These are phyloP conservation scores for Isaurus tuberculatus DNA, from an alignment of 92 coral and sea anemone species.

Conservation along the genomic window DNA sequence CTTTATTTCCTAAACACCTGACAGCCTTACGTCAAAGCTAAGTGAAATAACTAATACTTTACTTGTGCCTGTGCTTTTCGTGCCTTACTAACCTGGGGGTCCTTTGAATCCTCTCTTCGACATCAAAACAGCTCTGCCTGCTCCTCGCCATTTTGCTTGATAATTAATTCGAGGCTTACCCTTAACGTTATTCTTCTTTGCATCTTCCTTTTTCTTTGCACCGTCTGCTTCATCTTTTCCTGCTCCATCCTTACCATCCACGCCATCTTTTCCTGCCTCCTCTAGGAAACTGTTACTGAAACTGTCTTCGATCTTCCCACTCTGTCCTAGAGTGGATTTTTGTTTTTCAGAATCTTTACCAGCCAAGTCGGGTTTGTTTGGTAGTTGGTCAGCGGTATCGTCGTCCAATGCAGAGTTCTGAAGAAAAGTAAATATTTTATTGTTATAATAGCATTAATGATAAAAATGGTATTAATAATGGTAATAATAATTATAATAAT, in stretches of 20 bases:
- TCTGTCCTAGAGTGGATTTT: too few relatives aligned
- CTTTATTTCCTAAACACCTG: too few relatives aligned
- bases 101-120: constrained; percentile 6
- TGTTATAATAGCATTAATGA: too few relatives aligned
- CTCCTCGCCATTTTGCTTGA: not conserved
- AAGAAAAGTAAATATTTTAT: not conserved
- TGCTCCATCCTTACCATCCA: not conserved
- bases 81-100: not conserved
- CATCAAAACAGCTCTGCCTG: constrained; percentile 8
- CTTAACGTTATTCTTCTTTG: not conserved
- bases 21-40: too few relatives aligned
- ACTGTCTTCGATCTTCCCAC: too few relatives aligned
- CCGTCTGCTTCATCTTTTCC: not conserved
- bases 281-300: not conserved
- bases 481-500: too few relatives aligned
- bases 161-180: not conserved
- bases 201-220: not conserved
- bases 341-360: not conserved
- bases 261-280: not conserved
- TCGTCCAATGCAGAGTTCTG: constrained; percentile 3
- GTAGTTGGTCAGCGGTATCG: not conserved
- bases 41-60: not conserved
- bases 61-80: not conserved
- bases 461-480: too few relatives aligned
- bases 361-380: not conserved